phyloP scores from a whole-genome alignment of 2,888 invertebrate genomes.

The Andrena trimmerana region DNA sequence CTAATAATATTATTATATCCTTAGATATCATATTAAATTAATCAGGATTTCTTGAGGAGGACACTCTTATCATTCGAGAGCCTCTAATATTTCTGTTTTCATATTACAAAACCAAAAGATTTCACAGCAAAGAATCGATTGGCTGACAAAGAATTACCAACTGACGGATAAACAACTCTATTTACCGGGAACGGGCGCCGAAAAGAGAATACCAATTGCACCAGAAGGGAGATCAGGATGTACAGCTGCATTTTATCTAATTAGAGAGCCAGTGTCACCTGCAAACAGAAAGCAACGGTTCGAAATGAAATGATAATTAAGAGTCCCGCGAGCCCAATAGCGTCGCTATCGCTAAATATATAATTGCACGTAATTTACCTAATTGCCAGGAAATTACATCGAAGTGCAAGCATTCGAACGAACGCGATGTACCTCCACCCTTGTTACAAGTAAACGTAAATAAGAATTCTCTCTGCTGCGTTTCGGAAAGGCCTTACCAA shows the following conservation, averaged over 20 bases:
- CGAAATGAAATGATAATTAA: conserved; percentile 7
- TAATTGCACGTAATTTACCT: conserved; percentile 14
- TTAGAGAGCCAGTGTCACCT: conserved; percentile 60
- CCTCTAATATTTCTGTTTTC: no score
- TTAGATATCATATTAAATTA: no score
- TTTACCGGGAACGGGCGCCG: conserved; percentile 49
- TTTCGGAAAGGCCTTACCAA: no score
- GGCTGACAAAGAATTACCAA: not conserved
- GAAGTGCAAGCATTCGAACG: not conserved
- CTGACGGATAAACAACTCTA: conserved; percentile 2
- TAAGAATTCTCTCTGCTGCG: not conserved
- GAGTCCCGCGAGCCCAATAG: not conserved
- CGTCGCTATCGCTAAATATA: no score
- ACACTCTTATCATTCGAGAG: no score
- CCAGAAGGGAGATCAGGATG: conserved; percentile 48
- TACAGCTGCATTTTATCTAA: conserved; percentile 55
- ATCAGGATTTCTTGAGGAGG: no score
- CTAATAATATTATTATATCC: no score
- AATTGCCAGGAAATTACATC: conserved; percentile 2
- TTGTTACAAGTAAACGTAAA: not conserved
- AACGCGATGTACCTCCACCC: not conserved
- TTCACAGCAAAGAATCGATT: not conserved
- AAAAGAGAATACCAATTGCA: conserved; percentile 40
- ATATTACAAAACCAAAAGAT: no score
- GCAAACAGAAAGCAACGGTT: conserved; percentile 22